Evolutionary conservation across 1,140 invertebrate genomes (phyloP), one percentile per base, ranked within the genome.

Genomic region (Prorops nasuta): DNA sequence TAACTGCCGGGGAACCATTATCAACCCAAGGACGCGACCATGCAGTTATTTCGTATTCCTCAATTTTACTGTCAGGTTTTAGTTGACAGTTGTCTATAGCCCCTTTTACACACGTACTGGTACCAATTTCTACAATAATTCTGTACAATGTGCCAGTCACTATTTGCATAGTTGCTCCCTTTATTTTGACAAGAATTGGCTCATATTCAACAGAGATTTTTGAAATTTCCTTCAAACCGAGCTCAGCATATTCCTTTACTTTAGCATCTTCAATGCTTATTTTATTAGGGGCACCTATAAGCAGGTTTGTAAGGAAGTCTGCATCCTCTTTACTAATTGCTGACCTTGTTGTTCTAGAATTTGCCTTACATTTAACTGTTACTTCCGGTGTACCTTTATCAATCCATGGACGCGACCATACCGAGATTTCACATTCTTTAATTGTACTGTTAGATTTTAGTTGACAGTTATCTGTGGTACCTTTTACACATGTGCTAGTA

Each of bases 321-420:
- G n/a, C n/a, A n/a, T n/a, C n/a, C n/a, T n/a, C n/a, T n/a, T n/a
- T n/a, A n/a, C n/a, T n/a, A n/a, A n/a, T n/a, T n/a, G n/a, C n/a
- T n/a, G n/a, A n/a, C n/a, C n/a, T n/a, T n/a, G n/a, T n/a, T n/a
- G n/a, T n/a, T n/a, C n/a, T n/a, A n/a, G n/a, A n/a, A n/a, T n/a
- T n/a, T n/a, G n/a, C n/a, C n/a, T n/a, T n/a, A n/a, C n/a, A 84
- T 7, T 67, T 65, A 0, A 83, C 73, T 3, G 73, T 74, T 15
- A 83, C 79, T 32, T 80, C 48, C 1, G 65, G 66, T 32, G 50
- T 70, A 1, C 75, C 79, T 15, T 81, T 64, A 24, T 81, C 67
- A 2, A 82, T 3, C 86, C 85, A 88, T 3, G 84, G 74, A 49
- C 79, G 75, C 34, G 86, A 83, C 79, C 79, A 84, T 32, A 86